Conservation (phyloP, 2,113 vertebrate genomes). For the Pardalotus punctatus region DNA sequence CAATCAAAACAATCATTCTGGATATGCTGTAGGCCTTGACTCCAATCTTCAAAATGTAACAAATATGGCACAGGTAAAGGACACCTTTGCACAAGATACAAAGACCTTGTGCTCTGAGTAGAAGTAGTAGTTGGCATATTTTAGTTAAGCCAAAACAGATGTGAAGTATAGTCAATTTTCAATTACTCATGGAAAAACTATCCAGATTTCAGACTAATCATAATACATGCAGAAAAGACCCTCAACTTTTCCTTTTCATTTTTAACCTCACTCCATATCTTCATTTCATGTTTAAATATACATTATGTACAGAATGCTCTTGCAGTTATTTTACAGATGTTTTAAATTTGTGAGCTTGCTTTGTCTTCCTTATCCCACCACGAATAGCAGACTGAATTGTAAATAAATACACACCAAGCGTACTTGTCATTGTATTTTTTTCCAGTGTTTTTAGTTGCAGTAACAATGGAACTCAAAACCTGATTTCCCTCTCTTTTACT, state of each 20-base stretch:
- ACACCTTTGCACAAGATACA: neutral
- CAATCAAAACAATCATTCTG: neutral
- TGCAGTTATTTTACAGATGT: neutral
- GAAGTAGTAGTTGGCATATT: neutral
- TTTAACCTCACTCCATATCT: neutral
- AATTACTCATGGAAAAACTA: slow-evolving; percentile 9
- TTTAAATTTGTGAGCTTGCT: neutral
- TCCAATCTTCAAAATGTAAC: neutral
- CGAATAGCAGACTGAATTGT: neutral
- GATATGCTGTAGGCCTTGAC: rapidly evolving
- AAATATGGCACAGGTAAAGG: neutral
- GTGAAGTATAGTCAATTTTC: neutral
- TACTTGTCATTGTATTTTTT: neutral
- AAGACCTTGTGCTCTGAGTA: neutral
- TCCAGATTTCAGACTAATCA: neutral
- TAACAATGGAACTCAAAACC: neutral
- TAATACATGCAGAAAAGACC: neutral
- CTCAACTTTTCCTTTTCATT: neutral
- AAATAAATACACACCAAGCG: slow-evolving; percentile 7
- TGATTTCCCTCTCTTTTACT: neutral
- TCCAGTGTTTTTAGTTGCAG: neutral
- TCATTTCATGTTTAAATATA: neutral
- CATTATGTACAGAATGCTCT: neutral
- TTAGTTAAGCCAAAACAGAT: slow-evolving; percentile 1
- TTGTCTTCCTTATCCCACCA: neutral